Evolutionary conservation across 1,140 invertebrate genomes (phyloP).

Genomic region (Bombus impatiens): DNA sequence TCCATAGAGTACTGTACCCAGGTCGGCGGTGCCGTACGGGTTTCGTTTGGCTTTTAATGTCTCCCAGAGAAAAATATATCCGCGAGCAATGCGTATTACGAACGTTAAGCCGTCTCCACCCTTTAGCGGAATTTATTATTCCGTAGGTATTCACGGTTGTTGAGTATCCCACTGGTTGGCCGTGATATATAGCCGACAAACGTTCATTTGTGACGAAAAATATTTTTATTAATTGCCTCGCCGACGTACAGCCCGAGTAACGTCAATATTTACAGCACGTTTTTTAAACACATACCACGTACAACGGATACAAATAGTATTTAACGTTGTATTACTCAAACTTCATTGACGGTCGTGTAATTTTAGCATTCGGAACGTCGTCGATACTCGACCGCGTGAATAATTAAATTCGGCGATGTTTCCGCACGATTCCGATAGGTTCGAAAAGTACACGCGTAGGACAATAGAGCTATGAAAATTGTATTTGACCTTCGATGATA

Average conservation of each 20-base stretch:
- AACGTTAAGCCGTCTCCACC: constrained; percentile 35
- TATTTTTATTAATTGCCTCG: constrained; percentile 40
- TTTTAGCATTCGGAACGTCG: not conserved
- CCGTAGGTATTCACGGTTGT: constrained; percentile 3
- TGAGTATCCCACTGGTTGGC: not conserved
- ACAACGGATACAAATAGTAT: not conserved
- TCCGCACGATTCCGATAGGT: not conserved
- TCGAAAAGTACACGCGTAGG: not conserved
- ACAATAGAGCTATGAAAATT: not conserved
- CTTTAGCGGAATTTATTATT: constrained; percentile 43
- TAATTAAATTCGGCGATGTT: not conserved
- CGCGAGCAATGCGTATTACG: constrained; percentile 6
- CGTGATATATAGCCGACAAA: constrained; percentile 40
- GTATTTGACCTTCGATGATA: too few species aligned
- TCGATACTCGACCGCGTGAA: not conserved
- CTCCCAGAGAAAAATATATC: constrained; percentile 40
- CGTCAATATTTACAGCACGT: constrained; percentile 37
- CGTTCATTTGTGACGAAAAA: constrained; percentile 37
- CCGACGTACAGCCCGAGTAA: constrained; percentile 7
- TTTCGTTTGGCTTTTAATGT: constrained; percentile 31
- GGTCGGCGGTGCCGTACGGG: not conserved
- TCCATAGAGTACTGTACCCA: constrained; percentile 18
- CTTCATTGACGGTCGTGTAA: not conserved
- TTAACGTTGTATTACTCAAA: constrained; percentile 10
- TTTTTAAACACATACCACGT: not conserved